Evolutionary conservation across 2,797 vertebrate genomes (phyloP).

Genomic region (Zalophus californianus): DNA sequence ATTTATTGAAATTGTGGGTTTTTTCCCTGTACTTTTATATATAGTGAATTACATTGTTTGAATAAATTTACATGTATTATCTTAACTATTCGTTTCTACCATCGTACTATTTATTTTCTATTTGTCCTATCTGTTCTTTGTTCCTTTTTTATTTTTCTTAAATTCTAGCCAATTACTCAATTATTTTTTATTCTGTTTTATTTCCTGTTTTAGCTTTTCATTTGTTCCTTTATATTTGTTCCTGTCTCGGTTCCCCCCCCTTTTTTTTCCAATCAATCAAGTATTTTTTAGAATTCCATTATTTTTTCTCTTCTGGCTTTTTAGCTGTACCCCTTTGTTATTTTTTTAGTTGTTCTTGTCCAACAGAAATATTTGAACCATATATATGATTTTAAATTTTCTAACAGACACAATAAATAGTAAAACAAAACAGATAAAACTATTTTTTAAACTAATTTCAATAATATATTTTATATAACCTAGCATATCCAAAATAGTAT

Average conservation of each 20-base stretch:
- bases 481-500: constrained; percentile 31
- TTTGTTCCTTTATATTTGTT: not conserved
- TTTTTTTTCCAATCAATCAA: not conserved
- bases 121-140: not conserved
- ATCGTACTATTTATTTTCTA: constrained; percentile 7
- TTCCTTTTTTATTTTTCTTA: not conserved
- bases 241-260: not conserved
- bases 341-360: not conserved
- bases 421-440: constrained; percentile 55
- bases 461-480: constrained; percentile 20
- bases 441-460: constrained; percentile 62
- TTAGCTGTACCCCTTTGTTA: not conserved
- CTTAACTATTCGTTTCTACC: not conserved
- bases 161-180: not conserved
- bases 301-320: constrained; percentile 20
- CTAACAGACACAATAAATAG: constrained; percentile 9
- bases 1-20: not conserved
- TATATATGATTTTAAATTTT: constrained; percentile 5
- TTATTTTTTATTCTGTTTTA: constrained; percentile 10
- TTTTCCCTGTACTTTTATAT: not conserved
- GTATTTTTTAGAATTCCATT: constrained; percentile 36
- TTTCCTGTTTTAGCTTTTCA: constrained; percentile 19
- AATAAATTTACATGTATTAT: not conserved
- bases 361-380: not conserved
- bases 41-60: constrained; percentile 20